Evolutionary conservation across 1,140 invertebrate species (phyloP).

Genomic region (Halesus radiatus): DNA sequence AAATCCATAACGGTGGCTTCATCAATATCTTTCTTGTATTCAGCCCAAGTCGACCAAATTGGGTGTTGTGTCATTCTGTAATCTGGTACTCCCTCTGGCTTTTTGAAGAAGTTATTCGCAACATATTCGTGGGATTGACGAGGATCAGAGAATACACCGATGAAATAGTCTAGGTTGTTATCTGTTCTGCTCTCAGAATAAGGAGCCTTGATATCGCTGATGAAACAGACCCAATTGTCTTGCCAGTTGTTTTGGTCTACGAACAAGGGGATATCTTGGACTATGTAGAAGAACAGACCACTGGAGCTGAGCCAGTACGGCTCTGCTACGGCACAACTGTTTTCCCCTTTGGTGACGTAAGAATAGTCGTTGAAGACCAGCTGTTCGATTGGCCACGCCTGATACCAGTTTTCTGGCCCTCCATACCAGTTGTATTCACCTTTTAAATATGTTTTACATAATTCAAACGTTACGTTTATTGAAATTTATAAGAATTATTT

Average conservation of each 20-base stretch:
- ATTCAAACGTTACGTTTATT: too few relatives aligned
- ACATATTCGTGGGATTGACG: constrained; percentile 75
- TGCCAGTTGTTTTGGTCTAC: constrained; percentile 78
- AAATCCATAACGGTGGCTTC: constrained; percentile 76
- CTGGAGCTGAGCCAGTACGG: constrained; percentile 83
- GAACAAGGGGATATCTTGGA: constrained; percentile 77
- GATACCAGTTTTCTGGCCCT: constrained; percentile 72
- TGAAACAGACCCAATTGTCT: constrained; percentile 73
- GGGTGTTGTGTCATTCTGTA: constrained; percentile 81
- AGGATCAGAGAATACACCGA: constrained; percentile 73
- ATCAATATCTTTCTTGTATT: constrained; percentile 79
- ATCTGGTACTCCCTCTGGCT: constrained; percentile 78
- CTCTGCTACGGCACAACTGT: constrained; percentile 78
- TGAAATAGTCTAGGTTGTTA: constrained; percentile 72
- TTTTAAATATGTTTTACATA: neutral
- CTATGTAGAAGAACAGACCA: constrained; percentile 76
- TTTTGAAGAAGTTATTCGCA: constrained; percentile 72
- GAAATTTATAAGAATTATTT: too few relatives aligned
- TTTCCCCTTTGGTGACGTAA: constrained; percentile 74
- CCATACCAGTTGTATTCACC: constrained; percentile 71
- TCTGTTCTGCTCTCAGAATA: constrained; percentile 65
- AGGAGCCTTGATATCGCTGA: constrained; percentile 71
- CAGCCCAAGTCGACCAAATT: constrained; percentile 91
- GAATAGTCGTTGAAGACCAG: constrained; percentile 72
- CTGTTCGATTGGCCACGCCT: constrained; percentile 79